A percentile compares a stretch with the other conserved stretches of the same genome.
Evolutionary conservation across 2,888 invertebrate genomes (phyloP).

Genomic region (Drosophila mimetica): DNA sequence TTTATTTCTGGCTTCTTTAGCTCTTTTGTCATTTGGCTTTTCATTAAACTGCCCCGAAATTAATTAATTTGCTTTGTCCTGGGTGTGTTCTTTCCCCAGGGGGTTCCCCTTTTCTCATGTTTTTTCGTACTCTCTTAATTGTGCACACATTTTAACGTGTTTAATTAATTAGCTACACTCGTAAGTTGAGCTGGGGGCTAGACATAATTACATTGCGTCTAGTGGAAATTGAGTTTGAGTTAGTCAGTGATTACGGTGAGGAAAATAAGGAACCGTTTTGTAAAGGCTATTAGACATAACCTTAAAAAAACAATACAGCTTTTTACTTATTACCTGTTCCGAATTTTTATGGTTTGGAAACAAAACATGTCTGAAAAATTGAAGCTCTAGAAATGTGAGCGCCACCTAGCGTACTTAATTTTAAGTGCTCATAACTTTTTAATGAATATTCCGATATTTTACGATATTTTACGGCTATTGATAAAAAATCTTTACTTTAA

Average conservation of each 20-base stretch:
- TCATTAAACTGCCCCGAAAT: conserved; percentile 65
- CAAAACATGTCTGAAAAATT: too few relatives aligned
- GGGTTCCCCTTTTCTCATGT: conserved; percentile 26
- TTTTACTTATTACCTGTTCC: too few relatives aligned
- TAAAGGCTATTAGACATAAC: neutral
- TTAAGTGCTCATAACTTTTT: too few relatives aligned
- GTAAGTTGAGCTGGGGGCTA: conserved; percentile 22
- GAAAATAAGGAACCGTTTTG: neutral
- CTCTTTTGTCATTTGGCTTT: conserved; percentile 64
- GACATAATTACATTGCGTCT: conserved; percentile 17
- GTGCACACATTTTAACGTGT: conserved; percentile 52
- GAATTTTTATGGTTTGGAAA: too few relatives aligned
- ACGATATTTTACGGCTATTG: too few relatives aligned
- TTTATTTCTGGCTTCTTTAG: conserved; percentile 31
- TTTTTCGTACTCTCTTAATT: conserved; percentile 52
- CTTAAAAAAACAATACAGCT: too few relatives aligned
- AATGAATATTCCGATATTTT: too few relatives aligned
- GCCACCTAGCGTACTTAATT: too few relatives aligned
- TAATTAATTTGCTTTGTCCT: conserved; percentile 57
- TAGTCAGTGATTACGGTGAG: conserved; percentile 10
- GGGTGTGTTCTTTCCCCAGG: conserved; percentile 37
- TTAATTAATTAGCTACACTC: conserved; percentile 52
- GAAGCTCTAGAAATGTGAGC: too few relatives aligned
- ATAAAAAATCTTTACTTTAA: too few relatives aligned
- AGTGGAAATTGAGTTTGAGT: neutral